A percentile compares a stretch with the other conserved stretches of the same genome.
Evolutionary conservation across 1,140 invertebrate species (phyloP).

Genomic region (Parapsyche elsis): DNA sequence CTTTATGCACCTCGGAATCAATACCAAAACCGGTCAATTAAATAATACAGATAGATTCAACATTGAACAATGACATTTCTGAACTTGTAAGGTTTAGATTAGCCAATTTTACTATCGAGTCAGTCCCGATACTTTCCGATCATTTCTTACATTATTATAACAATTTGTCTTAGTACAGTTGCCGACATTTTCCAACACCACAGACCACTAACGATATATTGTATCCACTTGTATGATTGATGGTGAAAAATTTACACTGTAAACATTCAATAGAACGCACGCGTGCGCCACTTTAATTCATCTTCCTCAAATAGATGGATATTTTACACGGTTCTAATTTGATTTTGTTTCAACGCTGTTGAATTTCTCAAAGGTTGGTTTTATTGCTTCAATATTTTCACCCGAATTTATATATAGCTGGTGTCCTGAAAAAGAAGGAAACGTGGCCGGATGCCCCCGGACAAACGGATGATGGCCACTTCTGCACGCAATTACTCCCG

Average conservation of each 20-base stretch:
- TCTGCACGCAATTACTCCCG: slow-evolving; percentile 9
- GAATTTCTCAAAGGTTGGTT: neutral
- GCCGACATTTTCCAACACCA: neutral
- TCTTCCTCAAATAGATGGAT: neutral
- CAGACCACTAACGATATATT: slow-evolving; percentile 31
- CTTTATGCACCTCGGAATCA: too few relatives aligned
- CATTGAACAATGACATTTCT: too few relatives aligned
- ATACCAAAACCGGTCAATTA: too few relatives aligned
- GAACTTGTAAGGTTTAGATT: too few relatives aligned
- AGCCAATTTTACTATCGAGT: too few relatives aligned
- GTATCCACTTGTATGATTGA: slow-evolving; percentile 5
- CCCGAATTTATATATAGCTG: too few relatives aligned
- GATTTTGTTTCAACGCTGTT: too few relatives aligned
- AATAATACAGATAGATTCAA: too few relatives aligned
- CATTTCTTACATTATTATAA: too few relatives aligned
- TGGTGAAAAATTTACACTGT: neutral
- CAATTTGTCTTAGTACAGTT: neutral
- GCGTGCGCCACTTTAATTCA: neutral
- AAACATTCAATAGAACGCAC: slow-evolving; percentile 3
- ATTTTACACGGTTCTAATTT: neutral
- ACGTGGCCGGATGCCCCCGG: neutral
- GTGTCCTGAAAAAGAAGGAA: neutral
- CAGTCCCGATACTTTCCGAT: too few relatives aligned
- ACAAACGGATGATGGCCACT: neutral
- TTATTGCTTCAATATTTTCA: neutral